Percentiles rank a stretch among this genome's conserved stretches.
Conservation (phyloP, 2,888 invertebrate species). For the Gymnocheta viridis region DNA sequence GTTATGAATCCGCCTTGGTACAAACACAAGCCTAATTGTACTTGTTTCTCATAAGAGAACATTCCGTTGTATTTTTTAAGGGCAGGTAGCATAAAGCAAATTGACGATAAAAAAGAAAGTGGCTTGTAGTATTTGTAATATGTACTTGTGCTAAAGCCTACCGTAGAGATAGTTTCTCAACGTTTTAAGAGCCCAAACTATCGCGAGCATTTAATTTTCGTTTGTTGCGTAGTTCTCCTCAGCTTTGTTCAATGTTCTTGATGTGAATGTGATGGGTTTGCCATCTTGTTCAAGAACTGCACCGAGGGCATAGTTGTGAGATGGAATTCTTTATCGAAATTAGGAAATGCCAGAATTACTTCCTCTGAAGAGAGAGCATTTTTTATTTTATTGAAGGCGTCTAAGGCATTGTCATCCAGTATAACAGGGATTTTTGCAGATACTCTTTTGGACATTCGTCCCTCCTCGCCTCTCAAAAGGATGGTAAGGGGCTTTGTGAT, state of each 20-base stretch:
- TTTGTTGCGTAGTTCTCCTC: no score
- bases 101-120: no score
- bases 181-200: no score
- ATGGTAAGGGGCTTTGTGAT: slow-evolving; percentile 3
- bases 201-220: no score
- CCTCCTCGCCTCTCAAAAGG: slow-evolving; percentile 7
- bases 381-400: slow-evolving; percentile 15
- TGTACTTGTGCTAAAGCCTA: no score
- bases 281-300: slow-evolving; percentile 25
- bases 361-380: slow-evolving; percentile 3
- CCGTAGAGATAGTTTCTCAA: no score
- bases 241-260: slow-evolving; percentile 41
- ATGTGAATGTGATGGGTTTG: slow-evolving; percentile 53
- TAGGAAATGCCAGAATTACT: slow-evolving; percentile 21
- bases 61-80: no score
- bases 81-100: no score
- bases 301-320: slow-evolving; percentile 26
- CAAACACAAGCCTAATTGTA: no score
- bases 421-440: background rate
- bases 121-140: no score
- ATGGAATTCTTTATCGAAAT: slow-evolving; percentile 35
- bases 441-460: slow-evolving; percentile 5
- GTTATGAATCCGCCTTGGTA: no score
- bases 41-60: no score
- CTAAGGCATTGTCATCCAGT: background rate